Base-by-base conservation (phyloP, 64 coral and sea anemone genomes). In the Pocillopora damicornis region DNA sequence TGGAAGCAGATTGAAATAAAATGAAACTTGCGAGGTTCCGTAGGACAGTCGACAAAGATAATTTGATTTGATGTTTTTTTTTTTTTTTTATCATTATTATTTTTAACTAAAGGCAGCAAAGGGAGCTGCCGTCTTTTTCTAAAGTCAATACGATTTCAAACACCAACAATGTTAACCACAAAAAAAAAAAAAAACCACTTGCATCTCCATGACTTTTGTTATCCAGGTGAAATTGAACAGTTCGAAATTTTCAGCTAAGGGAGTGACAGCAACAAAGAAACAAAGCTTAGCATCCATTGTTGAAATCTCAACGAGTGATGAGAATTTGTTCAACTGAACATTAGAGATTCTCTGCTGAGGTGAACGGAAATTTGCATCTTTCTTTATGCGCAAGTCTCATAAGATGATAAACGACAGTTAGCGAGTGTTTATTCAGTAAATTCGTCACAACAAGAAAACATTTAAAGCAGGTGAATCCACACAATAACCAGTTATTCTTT, bases 351-450 rank as follows among this genome's bases (percentile, higher is more conserved):
- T 18, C 30, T 79, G 57, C 10, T 20, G n/a, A 30, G 59, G 35
- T 4, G 62, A 84, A 60, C 12, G 25, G 3, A 84, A 82, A 84
- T 84, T 84, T 84, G 37, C 81, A 84, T 84, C 71, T 38, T 84
- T n/a, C 35, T 20, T 58, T 72, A 72, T 67, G 37, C 37, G 18
- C 20, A 8, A 37, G 81, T 71, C 62, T 71, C 8, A 25, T 71
- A 11, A 84, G 64, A 23, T 51, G 42, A 51, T 57, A 84, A 84
- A 57, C 64, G 81, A 9, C 35, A 71, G 63, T 71, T 84, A 71
- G 11, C 18, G 81, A 45, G 63, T n/a, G 38, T 45, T 84, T 84
- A 72, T 84, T 84, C 63, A 57, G 63, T 71, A 84, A 84, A 71
- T 42, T 22, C 37, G 63, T 57, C 37, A 72, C 63, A 57, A 57